Evolutionary conservation across 2,888 invertebrate species (phyloP), one percentile per base, ranked within the genome.

Genomic region (Drosophila tripunctata): DNA sequence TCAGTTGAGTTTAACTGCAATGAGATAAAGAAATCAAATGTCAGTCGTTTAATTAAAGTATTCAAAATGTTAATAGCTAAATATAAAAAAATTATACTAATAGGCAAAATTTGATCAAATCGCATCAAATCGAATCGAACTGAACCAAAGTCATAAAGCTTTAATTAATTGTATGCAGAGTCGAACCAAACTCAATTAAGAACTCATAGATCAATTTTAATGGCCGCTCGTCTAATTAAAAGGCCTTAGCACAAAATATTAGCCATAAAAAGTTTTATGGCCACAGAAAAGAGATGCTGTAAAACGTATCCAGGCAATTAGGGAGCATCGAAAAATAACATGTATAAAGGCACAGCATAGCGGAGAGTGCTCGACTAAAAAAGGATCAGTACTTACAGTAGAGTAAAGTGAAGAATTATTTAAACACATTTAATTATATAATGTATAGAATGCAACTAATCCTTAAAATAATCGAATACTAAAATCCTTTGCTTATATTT

Each of bases 241-340:
- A 69, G 60, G 50, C 57, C 57, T 56, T 22, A 10, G 15, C 51
- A 36, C 40, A 33, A 47, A 67, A 70, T 67, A 76, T 76, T 62
- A 71, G 81, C 35, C 78, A 57, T 80, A 66, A 68, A 79, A 72
- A 77, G 31, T 68, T 83, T 64, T 76, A 71, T 71, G 73, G 36
- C 84, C 22, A 51, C 41, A 44, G n/a, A n/a, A 62, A 54, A 56
- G 61, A 41, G 40, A 47, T 22, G 58, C 48, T 67, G 65, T 72
- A 76, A 72, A 68, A 65, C 52, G 65, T 64, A 81, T 55, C 65
- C 78, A 63, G 82, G 74, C 87, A 79, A 80, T 79, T 84, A 77
- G 81, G 64, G 67, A 44, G 33, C 61, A 48, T 43, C 55, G 38
- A 56, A 22, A 10, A 22, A 14, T 10, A 38, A 19, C 56, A 22